Base-by-base conservation (phyloP, 2,113 vertebrate genomes). In the Podocnemis expansa region DNA sequence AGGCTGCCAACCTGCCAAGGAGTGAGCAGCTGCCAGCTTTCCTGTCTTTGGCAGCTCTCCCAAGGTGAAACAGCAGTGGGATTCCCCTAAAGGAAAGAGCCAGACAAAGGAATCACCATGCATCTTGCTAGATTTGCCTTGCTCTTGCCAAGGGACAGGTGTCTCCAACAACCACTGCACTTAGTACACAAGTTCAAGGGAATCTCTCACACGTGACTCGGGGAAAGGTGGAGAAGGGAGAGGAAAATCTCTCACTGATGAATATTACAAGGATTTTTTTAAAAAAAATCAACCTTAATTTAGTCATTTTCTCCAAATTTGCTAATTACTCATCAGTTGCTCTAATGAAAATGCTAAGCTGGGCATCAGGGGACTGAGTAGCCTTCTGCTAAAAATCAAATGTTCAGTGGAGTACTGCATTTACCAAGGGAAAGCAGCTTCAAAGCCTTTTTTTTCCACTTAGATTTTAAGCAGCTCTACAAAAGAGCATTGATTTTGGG, bases 401-500 rank as follows among this genome's bases (percentile, higher is more conserved):
- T 4, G 0, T 29, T 63, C 63, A 84, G 24, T 55, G 95, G 54
- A 97, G 87, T 76, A 89, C 27, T 34, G 52, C 93, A 11, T 91
- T 97, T 95, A 95, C 86, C 4, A 78, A 96, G 86, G 70, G 88
- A 96, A 96, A 91, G 86, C 93, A 87, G 93, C 95, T 97, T 97
- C 97, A 97, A 96, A 98, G 96, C 34, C 92, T 97, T 97, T 91
- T 47, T 87, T 84, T 97, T 97, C 94, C 94, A 96, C 96, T 97
- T 97, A 97, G 91, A 96, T 95, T 98, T 97, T 96, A 97, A 98
- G 95, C 93, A 96, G 86, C 94, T 93, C 93, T 95, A 97, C 94
- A 97, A 97, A 98, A 97, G 94, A 96, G 84, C 97, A 97, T 96
- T 93, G 96, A 97, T 97, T 98, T 96, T 87, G 95, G 97, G 97